A percentile compares a stretch with the other conserved stretches of the same genome.
These are phyloP conservation scores for Mizuhopecten yessoensis DNA, from an alignment of 1,140 invertebrate genomes.

Conservation along the genomic window DNA sequence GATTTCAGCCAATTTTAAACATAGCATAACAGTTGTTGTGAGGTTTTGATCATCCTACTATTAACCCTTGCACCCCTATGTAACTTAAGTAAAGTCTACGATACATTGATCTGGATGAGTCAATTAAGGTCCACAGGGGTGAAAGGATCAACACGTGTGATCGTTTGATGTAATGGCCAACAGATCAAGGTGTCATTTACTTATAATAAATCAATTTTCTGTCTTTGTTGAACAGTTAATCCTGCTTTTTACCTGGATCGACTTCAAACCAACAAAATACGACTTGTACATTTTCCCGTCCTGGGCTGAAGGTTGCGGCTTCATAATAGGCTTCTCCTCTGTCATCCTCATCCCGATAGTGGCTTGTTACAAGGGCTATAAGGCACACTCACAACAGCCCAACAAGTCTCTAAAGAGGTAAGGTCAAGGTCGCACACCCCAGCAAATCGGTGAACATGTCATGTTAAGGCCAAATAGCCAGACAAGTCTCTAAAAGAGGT, in stretches of 20 bases:
- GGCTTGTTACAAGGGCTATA: constrained; percentile 72
- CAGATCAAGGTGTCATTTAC: no score
- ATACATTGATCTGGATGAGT: no score
- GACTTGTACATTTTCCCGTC: constrained; percentile 78
- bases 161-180: no score
- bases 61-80: no score
- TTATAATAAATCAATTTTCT: no score
- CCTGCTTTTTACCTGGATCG: constrained; percentile 80
- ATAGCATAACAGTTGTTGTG: no score
- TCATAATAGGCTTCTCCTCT: constrained; percentile 79
- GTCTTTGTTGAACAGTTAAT: constrained; percentile 74
- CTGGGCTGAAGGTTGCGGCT: constrained; percentile 83
- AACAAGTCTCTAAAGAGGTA: not conserved
- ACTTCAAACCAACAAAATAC: constrained; percentile 80
- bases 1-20: no score
- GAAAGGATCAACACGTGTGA: no score
- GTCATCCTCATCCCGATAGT: constrained; percentile 80
- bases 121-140: no score
- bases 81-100: no score
- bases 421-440: not conserved
- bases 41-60: no score
- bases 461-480: not conserved
- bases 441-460: not conserved
- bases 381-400: constrained; percentile 41
- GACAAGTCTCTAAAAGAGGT: not conserved